Evolutionary conservation across 1,140 invertebrate genomes (phyloP).

Genomic region (Drosophila oshimai): DNA sequence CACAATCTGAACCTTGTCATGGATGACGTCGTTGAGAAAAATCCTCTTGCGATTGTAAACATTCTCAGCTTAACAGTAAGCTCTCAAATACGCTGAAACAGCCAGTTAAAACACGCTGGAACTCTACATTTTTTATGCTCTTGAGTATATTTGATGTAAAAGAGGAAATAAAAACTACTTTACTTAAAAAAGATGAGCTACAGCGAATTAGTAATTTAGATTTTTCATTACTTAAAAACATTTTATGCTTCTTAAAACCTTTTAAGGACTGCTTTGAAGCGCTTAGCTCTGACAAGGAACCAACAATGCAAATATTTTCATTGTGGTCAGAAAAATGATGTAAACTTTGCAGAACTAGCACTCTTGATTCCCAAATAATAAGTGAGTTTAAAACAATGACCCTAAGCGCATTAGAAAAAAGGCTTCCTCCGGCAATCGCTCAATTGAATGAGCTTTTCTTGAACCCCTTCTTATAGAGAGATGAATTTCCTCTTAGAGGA

Average conservation of each 20-base stretch:
- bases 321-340: conserved; percentile 4
- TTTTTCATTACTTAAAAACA: neutral
- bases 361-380: conserved; percentile 11
- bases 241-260: conserved; percentile 12
- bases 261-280: conserved; percentile 11
- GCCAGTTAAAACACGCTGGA: neutral
- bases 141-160: neutral
- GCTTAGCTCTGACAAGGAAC: conserved; percentile 5
- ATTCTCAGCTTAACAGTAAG: conserved; percentile 2
- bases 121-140: neutral
- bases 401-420: conserved; percentile 1
- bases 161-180: conserved; percentile 2
- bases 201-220: conserved; percentile 10
- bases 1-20: conserved; percentile 6
- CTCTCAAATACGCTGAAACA: conserved; percentile 3
- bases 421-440: neutral
- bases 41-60: conserved; percentile 1
- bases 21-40: conserved; percentile 11
- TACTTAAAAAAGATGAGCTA: conserved; percentile 8
- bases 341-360: conserved; percentile 2
- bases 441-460: neutral
- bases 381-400: conserved; percentile 1
- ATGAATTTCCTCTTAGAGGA: conserved; percentile 6
- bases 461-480: neutral
- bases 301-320: conserved; percentile 9